phyloP scores from a whole-genome alignment of 1,140 invertebrate species.

The Trissolcus basalis region DNA sequence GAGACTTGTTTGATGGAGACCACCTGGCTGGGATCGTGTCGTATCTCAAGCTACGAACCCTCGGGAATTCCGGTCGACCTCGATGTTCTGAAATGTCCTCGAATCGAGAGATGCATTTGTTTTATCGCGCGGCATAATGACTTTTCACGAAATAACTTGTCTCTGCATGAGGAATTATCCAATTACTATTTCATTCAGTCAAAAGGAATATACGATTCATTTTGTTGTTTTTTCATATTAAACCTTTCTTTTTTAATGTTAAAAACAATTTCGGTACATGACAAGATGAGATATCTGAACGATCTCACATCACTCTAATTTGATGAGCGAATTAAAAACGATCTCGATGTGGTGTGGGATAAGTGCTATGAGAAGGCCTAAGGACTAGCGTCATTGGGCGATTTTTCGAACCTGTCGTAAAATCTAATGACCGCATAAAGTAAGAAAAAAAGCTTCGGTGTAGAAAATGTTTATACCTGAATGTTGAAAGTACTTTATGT shows the following conservation, averaged over 20 bases:
- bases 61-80: slow-evolving; percentile 63
- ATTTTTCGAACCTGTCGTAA: slow-evolving; percentile 75
- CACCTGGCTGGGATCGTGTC: slow-evolving; percentile 65
- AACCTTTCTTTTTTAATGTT: too few relatives aligned
- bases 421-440: slow-evolving; percentile 75
- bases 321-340: slow-evolving; percentile 16
- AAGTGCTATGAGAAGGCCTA: slow-evolving; percentile 30
- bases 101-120: slow-evolving; percentile 46
- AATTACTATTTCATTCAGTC: slow-evolving; percentile 21
- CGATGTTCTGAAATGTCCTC: slow-evolving; percentile 59
- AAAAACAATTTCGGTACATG: too few relatives aligned
- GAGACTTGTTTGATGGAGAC: slow-evolving; percentile 65
- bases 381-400: slow-evolving; percentile 61
- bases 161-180: slow-evolving; percentile 28
- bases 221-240: neutral
- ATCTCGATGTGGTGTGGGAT: slow-evolving; percentile 5
- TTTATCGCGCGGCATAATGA: slow-evolving; percentile 44
- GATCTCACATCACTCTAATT: slow-evolving; percentile 8
- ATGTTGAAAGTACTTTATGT: slow-evolving; percentile 76
- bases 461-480: slow-evolving; percentile 69
- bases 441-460: slow-evolving; percentile 69
- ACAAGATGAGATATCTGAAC: too few relatives aligned
- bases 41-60: slow-evolving; percentile 64
- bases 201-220: too few relatives aligned
- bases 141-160: slow-evolving; percentile 37